Evolutionary conservation across 2,888 invertebrate genomes (phyloP).

Genomic region (Polyommatus iphigenia): DNA sequence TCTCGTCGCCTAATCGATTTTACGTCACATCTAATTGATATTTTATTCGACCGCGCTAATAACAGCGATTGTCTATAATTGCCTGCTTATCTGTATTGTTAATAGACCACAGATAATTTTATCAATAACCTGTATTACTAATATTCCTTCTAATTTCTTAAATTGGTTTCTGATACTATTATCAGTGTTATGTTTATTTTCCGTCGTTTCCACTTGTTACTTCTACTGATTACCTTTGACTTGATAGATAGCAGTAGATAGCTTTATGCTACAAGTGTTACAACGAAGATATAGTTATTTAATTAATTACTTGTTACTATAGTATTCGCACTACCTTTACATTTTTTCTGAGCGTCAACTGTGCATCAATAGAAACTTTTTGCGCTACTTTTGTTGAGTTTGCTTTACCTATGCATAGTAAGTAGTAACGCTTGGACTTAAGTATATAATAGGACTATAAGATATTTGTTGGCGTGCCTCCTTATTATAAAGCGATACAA

Average conservation of each 20-base stretch:
- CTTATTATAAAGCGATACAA: background rate
- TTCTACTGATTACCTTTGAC: background rate
- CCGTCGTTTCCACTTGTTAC: background rate
- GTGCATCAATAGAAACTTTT: no score
- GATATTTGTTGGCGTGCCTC: background rate
- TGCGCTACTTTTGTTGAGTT: background rate
- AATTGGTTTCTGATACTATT: background rate
- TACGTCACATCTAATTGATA: slow-evolving; percentile 27
- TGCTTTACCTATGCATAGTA: no score
- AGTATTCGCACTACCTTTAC: background rate
- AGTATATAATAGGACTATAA: background rate
- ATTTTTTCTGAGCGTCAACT: no score
- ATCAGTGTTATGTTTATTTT: background rate
- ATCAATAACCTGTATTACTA: background rate
- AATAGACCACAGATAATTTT: background rate
- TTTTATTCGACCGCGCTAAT: background rate
- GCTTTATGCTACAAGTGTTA: background rate
- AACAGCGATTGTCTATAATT: background rate
- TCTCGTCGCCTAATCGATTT: slow-evolving; percentile 22
- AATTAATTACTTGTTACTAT: background rate
- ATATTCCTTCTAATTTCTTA: background rate
- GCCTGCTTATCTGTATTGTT: background rate
- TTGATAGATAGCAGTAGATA: background rate
- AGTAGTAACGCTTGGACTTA: no score
- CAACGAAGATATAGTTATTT: background rate